Evolutionary conservation across 23 tunicate genomes (phyloP).

Genomic region (Diplosoma virens): DNA sequence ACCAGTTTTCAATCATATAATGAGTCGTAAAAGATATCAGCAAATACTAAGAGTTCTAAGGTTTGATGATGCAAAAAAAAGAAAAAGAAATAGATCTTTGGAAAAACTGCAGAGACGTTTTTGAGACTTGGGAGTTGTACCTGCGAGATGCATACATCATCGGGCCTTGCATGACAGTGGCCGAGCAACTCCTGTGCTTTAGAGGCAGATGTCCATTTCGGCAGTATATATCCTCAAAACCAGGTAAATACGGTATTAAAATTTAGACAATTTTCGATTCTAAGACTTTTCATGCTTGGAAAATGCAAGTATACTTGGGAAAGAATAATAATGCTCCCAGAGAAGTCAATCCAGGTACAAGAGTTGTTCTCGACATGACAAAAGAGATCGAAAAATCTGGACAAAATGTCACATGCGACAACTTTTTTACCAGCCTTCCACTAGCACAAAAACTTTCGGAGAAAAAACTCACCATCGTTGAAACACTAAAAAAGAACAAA

Average conservation of each 20-base stretch:
- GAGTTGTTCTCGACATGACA: slow-evolving; percentile 16
- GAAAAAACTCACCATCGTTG: slow-evolving; percentile 8
- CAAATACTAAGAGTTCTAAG: slow-evolving; percentile 31
- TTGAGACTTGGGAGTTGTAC: neutral
- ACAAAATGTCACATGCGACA: slow-evolving; percentile 14
- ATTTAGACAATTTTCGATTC: neutral
- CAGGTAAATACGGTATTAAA: neutral
- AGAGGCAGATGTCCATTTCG: neutral
- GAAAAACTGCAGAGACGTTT: slow-evolving; percentile 11
- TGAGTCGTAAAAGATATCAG: slow-evolving; percentile 21
- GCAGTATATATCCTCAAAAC: neutral
- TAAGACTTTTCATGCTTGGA: neutral
- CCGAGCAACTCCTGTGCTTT: neutral
- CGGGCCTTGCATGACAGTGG: neutral
- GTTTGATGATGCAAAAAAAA: slow-evolving; percentile 24
- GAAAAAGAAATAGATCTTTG: slow-evolving; percentile 25
- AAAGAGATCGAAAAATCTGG: slow-evolving; percentile 31
- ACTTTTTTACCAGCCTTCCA: slow-evolving; percentile 23
- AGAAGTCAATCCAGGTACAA: slow-evolving; percentile 27
- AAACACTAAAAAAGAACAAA: slow-evolving; percentile 12
- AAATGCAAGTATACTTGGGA: neutral
- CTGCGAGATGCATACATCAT: neutral
- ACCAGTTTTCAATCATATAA: slow-evolving; percentile 24
- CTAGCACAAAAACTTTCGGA: neutral
- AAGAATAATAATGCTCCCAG: too few relatives aligned